Evolutionary conservation across 2,888 invertebrate genomes (phyloP), one percentile per base, ranked within the genome.

Genomic region (Frankliniella intonsa): DNA sequence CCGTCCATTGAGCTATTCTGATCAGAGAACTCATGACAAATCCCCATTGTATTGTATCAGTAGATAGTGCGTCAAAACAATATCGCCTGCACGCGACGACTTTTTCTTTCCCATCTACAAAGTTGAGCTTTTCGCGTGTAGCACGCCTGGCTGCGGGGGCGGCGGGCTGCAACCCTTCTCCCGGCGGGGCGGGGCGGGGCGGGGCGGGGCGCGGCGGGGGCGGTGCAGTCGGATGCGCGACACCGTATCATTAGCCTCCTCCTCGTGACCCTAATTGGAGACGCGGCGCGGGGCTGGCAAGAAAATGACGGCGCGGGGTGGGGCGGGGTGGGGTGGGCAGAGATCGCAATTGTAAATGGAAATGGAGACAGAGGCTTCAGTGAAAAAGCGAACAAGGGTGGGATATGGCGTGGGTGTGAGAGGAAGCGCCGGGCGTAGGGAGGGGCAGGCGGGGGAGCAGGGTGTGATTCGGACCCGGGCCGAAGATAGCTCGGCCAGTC

Each of bases 321-420:
- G 38, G 38, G 38, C 38, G 22, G 25, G 69, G 11, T 25, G 11
- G 69, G 25, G 22, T n/a, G n/a, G n/a, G n/a, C n/a, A n/a, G 25
- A 25, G 25, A 25, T 76, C 69, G 69, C 69, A 76, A 76, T 76
- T 76, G 69, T 22, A 76, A 76, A 76, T 76, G 69, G 69, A 76
- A 76, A 76, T 76, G 22, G 69, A 76, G 69, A 76, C 69, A 25
- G 69, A 25, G 69, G 62, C 69, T 22, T 14, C 62, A 62, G 55
- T 17, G 55, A 55, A 17, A 17, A 17, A n/a, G 62, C 62, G 14
- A 17, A 17, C 55, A 14, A 8, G 55, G 55, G 55, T 55, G 55
- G 55, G 55, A 17, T 38, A 17, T 55, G 5, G 55, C 55, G 55
- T 12, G 55, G 38, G 38, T 3, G 38, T 38, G 38, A 38, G 38